Evolutionary conservation across 2,888 invertebrate genomes (phyloP), one percentile per base, ranked within the genome.

Genomic region (Dyspetes luteomarginatus): DNA sequence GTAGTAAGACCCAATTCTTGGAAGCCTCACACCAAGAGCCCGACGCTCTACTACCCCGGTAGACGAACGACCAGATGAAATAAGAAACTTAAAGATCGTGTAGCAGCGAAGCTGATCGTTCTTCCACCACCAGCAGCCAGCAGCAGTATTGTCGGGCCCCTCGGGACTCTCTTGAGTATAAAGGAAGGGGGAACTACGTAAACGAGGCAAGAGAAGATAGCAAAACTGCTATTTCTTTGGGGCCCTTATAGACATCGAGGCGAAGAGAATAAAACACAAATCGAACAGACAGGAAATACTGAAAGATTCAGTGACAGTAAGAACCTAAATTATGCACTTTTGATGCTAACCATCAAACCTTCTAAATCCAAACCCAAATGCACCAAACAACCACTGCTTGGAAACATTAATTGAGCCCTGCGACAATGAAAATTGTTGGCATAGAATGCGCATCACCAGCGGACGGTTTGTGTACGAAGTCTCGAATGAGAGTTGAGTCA

Each of bases 11-110:
- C 78, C 77, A 65, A 78, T 81, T 81, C 81, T 78, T 58, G 65
- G 81, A 81, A 81, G 73, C 56, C 43, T 52, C 62, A 36, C 73
- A 71, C 30, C n/a, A n/a, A n/a, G n/a, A 62, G 36, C 67, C 19
- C 72, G 65, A 69, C 72, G 76, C 50, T 65, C 36, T 48, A 48
- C 56, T 45, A 72, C 45, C 65, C 56, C 5, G 48, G 28, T 24
- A 58, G 73, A 72, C 72, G 69, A 68, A 73, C 78, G 71, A 71
- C 50, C 65, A 60, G 58, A 58, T 22, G 73, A 82, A 77, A 77
- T 80, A 73, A 77, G 81, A 81, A 74, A 81, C 74, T 69, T 74
- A 30, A 71, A 65, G 74, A 81, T 78, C 69, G 69, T 45, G 69
- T 64, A 56, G 67, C 72, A 7, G 26, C 50, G 19, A 50, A 74